These are phyloP conservation scores for Gambusia yucatana DNA, from an alignment of 2,797 vertebrate species.

Conservation along the genomic window DNA sequence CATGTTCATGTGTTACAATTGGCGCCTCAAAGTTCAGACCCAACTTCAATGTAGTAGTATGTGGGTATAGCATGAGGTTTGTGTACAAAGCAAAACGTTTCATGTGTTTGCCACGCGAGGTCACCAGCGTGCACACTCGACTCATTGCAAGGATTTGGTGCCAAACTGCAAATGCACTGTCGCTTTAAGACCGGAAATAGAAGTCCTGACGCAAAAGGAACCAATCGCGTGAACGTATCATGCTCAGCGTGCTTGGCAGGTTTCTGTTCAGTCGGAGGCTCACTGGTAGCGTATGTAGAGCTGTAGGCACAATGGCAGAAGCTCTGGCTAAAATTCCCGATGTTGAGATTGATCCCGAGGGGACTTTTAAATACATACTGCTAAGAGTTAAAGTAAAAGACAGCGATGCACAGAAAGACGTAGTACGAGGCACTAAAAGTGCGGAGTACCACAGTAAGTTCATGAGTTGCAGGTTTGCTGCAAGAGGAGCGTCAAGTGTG, in stretches of 20 bases:
- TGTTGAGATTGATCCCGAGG: constrained; percentile 87
- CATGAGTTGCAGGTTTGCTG: neutral
- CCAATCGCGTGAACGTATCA: neutral
- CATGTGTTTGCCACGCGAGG: constrained; percentile 13
- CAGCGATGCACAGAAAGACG: constrained; percentile 77
- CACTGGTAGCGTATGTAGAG: neutral
- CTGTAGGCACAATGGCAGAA: constrained; percentile 71
- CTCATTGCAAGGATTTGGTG: no score
- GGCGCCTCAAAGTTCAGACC: neutral
- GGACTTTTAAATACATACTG: constrained; percentile 91
- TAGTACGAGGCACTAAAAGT: constrained; percentile 87
- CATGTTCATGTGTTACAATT: neutral
- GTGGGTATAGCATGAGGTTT: neutral
- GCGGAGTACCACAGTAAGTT: constrained; percentile 93
- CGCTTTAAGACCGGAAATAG: constrained; percentile 66
- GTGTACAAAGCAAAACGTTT: neutral
- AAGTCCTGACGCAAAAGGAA: constrained; percentile 38
- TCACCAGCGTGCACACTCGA: constrained; percentile 9
- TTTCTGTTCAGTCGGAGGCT: neutral
- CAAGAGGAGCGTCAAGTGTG: constrained; percentile 14
- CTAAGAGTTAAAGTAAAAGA: constrained; percentile 82
- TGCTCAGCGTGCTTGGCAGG: constrained; percentile 23
- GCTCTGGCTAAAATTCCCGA: constrained; percentile 73
- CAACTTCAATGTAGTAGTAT: neutral
- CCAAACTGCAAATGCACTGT: constrained; percentile 18